Evolutionary conservation across 2,113 vertebrate genomes (phyloP), one percentile per base, ranked within the genome.

Genomic region (Microcebus tavaratra): DNA sequence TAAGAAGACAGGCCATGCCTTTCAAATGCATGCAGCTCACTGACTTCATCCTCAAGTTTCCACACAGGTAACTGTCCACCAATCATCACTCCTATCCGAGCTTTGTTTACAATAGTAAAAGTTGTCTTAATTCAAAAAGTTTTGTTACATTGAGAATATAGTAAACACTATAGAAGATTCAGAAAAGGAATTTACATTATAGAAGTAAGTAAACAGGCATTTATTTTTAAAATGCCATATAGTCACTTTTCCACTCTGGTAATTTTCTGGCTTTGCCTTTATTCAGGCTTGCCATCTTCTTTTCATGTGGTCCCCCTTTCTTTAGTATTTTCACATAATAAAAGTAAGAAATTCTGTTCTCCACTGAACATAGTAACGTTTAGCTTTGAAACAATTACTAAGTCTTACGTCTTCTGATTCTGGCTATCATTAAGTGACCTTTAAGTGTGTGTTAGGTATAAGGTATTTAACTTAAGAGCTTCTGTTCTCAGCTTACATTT

Each of bases 31-130:
- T 99, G 99, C 99, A 99, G 95, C 98, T 99, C 59, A 99, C 99
- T 14, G 99, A 99, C 97, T 99, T 99, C 68, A 99, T 99, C 97
- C 99, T 99, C 96, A 99, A 99, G 98, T 99, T 99, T 84, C 99
- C 99, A 2, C 99, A 99, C 98, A 99, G 99, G 99, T 99, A 92
- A 97, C 86, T 70, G 5, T 12, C 39, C 23, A 25, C 12, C 18
- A 17, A 2, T 34, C 34, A 5, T 20, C 45, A 18, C 17, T 20
- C 45, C 59, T 34, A 5, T 3, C 53, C 29, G 5, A n/a, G 11
- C 20, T 83, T 73, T 93, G 73, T 78, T 61, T 79, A 0, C 63
- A 0, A 65, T 7, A 34, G 48, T 42, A 1, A 0, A 21, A 6
- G 0, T 94, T 81, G 92, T 25, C 48, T 85, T 57, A 31, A 45